A percentile compares a stretch with the other conserved stretches of the same genome.
Conservation (phyloP, 2,113 vertebrate genomes). For the Eubucco bourcierii region DNA sequence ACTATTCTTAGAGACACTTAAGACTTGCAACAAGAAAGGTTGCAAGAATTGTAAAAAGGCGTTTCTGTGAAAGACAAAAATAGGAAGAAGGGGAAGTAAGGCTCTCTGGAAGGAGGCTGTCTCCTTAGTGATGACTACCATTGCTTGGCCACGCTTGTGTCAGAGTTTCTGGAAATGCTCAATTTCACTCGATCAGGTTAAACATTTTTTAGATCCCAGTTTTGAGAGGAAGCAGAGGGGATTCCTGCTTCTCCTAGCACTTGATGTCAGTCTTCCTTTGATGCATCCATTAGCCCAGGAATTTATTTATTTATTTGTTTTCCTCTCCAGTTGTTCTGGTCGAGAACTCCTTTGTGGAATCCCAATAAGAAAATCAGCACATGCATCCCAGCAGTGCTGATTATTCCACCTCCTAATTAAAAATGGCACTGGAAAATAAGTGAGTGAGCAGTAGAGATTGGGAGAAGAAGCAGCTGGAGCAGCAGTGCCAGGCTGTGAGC, state of each 20-base stretch:
- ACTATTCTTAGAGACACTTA: background rate
- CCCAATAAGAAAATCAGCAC: slow-evolving; percentile 6
- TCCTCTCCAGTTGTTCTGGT: background rate
- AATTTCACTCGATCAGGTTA: background rate
- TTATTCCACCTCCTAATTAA: background rate
- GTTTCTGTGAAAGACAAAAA: background rate
- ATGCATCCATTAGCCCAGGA: background rate
- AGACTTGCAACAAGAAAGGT: background rate
- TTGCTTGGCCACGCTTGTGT: background rate
- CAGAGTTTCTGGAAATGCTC: background rate
- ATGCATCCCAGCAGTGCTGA: background rate
- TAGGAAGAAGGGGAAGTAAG: background rate
- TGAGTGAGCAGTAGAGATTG: background rate
- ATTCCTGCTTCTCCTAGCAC: background rate
- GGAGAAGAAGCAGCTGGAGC: background rate
- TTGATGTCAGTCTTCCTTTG: background rate
- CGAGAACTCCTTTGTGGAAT: background rate
- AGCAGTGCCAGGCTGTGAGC: background rate
- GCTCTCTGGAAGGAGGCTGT: background rate
- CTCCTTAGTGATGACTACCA: background rate
- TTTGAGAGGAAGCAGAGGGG: background rate
- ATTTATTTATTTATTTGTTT: rapidly evolving
- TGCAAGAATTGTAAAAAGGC: background rate
- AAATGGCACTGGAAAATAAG: background rate
- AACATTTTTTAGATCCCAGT: background rate